Evolutionary conservation across 35 echinoderm and acorn worm species (phyloP).

Genomic region (Anneissia japonica): DNA sequence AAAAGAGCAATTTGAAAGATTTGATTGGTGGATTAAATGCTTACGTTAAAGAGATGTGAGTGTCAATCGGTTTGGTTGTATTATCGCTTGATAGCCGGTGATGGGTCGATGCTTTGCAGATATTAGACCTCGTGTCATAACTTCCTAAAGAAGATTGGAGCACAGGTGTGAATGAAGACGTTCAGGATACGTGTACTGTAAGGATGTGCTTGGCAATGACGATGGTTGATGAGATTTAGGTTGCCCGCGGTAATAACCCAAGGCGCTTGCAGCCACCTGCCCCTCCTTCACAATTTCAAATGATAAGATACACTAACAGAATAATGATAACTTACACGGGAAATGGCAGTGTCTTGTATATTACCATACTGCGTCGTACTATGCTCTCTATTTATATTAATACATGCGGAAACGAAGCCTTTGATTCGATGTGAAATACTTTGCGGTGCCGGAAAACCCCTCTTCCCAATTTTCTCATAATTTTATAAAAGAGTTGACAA

Average conservation of each 20-base stretch:
- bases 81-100: background rate
- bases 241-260: background rate
- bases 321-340: background rate
- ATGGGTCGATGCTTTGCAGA: background rate
- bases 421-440: background rate
- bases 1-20: background rate
- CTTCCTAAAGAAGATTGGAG: background rate
- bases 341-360: background rate
- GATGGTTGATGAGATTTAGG: background rate
- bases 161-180: background rate
- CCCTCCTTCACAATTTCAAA: background rate
- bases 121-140: background rate
- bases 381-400: background rate
- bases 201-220: background rate
- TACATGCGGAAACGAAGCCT: background rate
- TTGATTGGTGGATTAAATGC: background rate
- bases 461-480: background rate
- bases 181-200: background rate
- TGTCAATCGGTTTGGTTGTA: background rate
- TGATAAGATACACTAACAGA: background rate
- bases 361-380: background rate
- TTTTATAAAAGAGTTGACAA: background rate
- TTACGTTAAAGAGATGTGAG: background rate
- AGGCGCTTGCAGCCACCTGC: background rate
- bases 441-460: background rate